A percentile compares a stretch with the other conserved stretches of the same genome.
Evolutionary conservation across 2,113 vertebrate species (phyloP).

Genomic region (Opisthocomus hoazin): DNA sequence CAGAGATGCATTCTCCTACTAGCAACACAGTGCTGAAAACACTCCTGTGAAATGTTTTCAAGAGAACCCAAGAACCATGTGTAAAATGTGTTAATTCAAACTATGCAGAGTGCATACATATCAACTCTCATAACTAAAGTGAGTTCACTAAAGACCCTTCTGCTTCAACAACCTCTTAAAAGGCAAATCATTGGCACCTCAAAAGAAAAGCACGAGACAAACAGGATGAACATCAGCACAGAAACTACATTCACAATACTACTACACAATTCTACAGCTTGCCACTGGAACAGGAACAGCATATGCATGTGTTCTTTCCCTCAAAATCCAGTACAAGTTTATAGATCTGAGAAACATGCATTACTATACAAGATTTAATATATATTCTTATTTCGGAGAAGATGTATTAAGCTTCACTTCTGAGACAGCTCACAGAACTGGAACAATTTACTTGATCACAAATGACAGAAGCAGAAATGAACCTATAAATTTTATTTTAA

Average conservation of each 20-base stretch:
- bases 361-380: background rate
- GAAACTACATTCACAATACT: background rate
- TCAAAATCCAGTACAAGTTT: background rate
- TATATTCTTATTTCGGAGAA: conserved; percentile 3
- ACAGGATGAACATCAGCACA: background rate
- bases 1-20: background rate
- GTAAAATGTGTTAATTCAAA: background rate
- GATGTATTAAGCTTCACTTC: background rate
- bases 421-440: background rate
- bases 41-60: background rate
- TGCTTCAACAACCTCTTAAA: background rate
- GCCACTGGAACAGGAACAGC: background rate
- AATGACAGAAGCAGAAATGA: background rate
- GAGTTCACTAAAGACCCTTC: background rate
- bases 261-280: background rate
- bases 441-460: background rate
- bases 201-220: conserved; percentile 7
- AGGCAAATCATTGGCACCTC: background rate
- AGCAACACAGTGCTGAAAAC: background rate
- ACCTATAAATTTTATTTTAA: background rate
- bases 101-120: background rate
- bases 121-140: background rate
- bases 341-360: background rate
- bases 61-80: background rate
- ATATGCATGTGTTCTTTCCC: background rate